A percentile compares a stretch with the other conserved stretches of the same genome.
These are phyloP conservation scores for Harpegnathos saltator DNA, from an alignment of 1,140 invertebrate species.

Conservation along the genomic window DNA sequence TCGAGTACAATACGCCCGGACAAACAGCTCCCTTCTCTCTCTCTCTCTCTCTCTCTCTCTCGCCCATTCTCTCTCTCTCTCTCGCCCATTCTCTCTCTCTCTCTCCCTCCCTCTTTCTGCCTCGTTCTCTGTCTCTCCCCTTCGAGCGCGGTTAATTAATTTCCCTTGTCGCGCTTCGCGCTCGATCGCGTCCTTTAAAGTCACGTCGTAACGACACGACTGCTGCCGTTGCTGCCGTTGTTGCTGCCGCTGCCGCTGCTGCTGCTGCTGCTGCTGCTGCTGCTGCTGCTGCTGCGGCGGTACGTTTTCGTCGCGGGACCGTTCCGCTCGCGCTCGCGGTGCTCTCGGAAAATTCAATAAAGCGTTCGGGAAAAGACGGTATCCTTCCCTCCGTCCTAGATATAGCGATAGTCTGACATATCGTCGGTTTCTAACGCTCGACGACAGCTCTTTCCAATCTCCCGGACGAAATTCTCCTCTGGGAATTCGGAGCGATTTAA, in stretches of 20 bases:
- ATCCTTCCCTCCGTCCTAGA: conserved; percentile 46
- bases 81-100: not conserved
- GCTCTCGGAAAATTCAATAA: conserved; percentile 65
- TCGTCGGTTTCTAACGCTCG: conserved; percentile 55
- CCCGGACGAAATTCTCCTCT: conserved; percentile 37
- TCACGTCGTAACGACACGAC: conserved; percentile 21
- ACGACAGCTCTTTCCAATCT: conserved; percentile 60
- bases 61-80: not conserved
- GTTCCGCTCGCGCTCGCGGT: conserved; percentile 38
- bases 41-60: not conserved
- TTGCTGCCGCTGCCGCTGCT: not conserved
- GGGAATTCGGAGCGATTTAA: conserved; percentile 29
- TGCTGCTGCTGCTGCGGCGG: not conserved
- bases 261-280: too few relatives aligned
- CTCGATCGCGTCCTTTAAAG: conserved; percentile 45
- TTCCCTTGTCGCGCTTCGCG: conserved; percentile 55
- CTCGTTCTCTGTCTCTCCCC: not conserved
- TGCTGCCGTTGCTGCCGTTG: not conserved
- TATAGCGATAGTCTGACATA: conserved; percentile 59
- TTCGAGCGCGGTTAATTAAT: conserved; percentile 62
- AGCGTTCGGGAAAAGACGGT: conserved; percentile 56
- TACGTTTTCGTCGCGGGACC: conserved; percentile 48
- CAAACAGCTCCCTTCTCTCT: conserved; percentile 20
- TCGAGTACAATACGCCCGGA: conserved; percentile 53
- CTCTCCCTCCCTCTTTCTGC: not conserved